phyloP scores from a whole-genome alignment of 2,113 vertebrate species.

The Periophthalmodon schlosseri region DNA sequence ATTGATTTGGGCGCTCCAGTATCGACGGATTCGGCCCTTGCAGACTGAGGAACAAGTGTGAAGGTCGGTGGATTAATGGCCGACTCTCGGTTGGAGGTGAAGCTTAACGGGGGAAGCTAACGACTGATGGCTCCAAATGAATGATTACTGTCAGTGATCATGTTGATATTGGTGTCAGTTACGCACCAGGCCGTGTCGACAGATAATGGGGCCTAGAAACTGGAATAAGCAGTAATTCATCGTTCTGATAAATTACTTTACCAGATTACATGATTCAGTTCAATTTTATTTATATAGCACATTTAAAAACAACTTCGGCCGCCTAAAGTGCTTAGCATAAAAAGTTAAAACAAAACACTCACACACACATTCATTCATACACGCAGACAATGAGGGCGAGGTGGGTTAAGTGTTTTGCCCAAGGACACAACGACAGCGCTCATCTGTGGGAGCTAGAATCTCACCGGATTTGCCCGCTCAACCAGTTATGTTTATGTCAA shows the following conservation, averaged over 20 bases:
- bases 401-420: too few species aligned
- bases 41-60: conserved; percentile 43
- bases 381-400: too few species aligned
- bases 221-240: background rate
- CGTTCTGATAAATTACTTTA: background rate
- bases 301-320: too few species aligned
- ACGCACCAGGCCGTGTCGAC: conserved; percentile 20
- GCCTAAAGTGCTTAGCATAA: too few species aligned
- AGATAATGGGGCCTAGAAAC: conserved; percentile 29
- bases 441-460: too few species aligned
- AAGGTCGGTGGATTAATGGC: conserved; percentile 58
- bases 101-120: conserved; percentile 15
- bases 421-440: too few species aligned
- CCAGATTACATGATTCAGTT: too few species aligned
- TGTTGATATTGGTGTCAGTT: conserved; percentile 28
- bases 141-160: conserved; percentile 51
- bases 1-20: conserved; percentile 46
- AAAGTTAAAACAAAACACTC: too few species aligned
- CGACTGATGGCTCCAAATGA: conserved; percentile 40
- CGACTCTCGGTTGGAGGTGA: conserved; percentile 29
- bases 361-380: too few species aligned
- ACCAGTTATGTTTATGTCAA: too few species aligned
- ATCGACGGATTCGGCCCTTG: conserved; percentile 43
- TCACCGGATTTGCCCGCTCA: too few species aligned
- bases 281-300: too few species aligned